phyloP scores from a whole-genome alignment of 2,797 vertebrate genomes.

The Anguilla megastoma region DNA sequence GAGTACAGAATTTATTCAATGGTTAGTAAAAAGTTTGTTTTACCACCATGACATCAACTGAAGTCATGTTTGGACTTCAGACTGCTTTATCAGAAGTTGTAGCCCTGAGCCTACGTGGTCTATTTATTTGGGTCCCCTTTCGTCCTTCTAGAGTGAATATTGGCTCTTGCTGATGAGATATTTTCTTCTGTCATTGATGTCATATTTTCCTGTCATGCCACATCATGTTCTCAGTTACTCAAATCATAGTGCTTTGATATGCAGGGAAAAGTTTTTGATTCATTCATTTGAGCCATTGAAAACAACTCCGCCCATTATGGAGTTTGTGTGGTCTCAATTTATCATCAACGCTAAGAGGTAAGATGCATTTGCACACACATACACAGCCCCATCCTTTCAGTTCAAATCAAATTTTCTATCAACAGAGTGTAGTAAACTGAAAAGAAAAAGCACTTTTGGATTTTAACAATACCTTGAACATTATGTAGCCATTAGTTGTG shows the following conservation, averaged over 20 bases:
- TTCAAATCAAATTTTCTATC: background rate
- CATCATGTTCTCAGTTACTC: background rate
- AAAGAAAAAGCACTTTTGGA: constrained; percentile 1
- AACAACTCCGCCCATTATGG: too few species aligned
- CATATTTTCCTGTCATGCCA: background rate
- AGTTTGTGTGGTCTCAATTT: background rate
- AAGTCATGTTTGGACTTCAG: background rate
- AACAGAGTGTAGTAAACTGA: background rate
- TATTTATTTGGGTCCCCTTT: background rate
- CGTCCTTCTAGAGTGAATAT: background rate
- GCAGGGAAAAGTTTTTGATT: background rate
- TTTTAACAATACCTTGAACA: background rate
- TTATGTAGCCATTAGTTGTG: background rate
- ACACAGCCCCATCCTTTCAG: background rate
- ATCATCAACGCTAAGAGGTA: background rate
- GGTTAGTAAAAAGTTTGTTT: background rate
- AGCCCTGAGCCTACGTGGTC: background rate
- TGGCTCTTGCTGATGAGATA: background rate
- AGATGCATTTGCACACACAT: background rate
- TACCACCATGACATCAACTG: background rate
- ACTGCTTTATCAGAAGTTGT: background rate
- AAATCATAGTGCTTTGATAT: background rate
- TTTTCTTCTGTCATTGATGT: background rate
- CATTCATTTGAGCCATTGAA: background rate
- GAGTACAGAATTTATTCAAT: background rate